Conservation (phyloP, 2,888 invertebrate genomes). For the Microplitis manilae region DNA sequence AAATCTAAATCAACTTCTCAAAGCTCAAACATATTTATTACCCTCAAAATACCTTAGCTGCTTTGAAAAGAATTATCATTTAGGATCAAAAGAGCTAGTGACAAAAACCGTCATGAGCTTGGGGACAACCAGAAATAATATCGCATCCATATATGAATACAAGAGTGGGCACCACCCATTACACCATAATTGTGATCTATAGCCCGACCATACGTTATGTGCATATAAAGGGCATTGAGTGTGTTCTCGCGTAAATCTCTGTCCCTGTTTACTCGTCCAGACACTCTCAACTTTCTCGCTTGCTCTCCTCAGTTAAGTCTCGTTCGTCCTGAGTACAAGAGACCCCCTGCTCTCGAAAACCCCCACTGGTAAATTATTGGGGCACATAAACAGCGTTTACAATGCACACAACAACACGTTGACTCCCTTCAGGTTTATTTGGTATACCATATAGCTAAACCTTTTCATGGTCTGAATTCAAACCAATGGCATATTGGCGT, state of each 20-base stretch:
- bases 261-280: conserved; percentile 7
- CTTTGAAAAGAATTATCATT: background rate
- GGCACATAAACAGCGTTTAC: conserved; percentile 13
- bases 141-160: conserved; percentile 11
- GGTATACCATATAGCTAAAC: background rate
- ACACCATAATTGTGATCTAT: conserved; percentile 21
- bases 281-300: background rate
- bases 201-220: conserved; percentile 15
- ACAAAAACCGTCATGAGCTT: background rate
- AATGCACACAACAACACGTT: background rate
- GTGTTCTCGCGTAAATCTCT: conserved; percentile 22
- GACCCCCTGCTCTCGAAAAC: background rate
- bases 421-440: conserved; percentile 14
- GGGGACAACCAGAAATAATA: conserved; percentile 11
- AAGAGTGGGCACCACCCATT: conserved; percentile 19
- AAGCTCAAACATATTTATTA: background rate
- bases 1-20: background rate
- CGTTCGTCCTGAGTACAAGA: background rate
- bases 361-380: conserved; percentile 12
- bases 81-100: background rate
- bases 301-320: background rate
- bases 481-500: conserved; percentile 14
- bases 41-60: background rate
- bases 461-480: conserved; percentile 8
- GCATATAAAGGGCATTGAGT: conserved; percentile 18